Percentiles rank a stretch among this genome's conserved stretches.
Evolutionary conservation across 2,888 invertebrate genomes (phyloP).

Genomic region (Lasioglossum marginatum): DNA sequence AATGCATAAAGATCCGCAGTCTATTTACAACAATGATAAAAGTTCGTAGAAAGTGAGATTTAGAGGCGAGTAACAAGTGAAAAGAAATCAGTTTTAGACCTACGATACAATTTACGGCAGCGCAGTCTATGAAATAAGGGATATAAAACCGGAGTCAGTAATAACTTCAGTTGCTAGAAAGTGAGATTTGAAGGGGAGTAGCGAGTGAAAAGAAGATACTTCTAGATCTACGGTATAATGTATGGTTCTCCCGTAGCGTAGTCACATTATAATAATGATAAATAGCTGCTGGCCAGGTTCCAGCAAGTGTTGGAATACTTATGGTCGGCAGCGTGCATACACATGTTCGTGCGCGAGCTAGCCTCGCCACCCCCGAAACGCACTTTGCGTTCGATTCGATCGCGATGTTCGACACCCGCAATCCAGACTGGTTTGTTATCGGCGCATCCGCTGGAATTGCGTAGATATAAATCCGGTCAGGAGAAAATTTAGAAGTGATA

Average conservation of each 20-base stretch:
- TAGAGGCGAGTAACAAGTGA: neutral
- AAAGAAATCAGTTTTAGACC: neutral
- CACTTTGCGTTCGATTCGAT: conserved; percentile 30
- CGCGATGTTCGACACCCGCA: conserved; percentile 28
- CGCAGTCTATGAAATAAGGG: neutral
- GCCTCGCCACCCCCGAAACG: conserved; percentile 12
- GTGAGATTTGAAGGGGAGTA: neutral
- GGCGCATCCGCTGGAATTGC: conserved; percentile 32
- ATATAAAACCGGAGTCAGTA: neutral
- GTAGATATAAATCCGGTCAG: conserved; percentile 39
- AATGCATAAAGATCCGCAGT: too few species aligned
- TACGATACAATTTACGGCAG: neutral
- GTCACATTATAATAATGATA: neutral
- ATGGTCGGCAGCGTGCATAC: neutral
- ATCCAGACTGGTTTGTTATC: conserved; percentile 49
- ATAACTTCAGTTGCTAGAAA: neutral
- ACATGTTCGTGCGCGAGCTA: neutral
- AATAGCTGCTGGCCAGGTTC: neutral
- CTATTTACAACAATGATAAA: too few species aligned
- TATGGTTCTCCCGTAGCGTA: neutral
- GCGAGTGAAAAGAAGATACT: neutral
- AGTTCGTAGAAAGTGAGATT: neutral
- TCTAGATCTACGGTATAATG: neutral
- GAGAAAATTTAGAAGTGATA: conserved; percentile 41
- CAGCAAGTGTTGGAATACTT: neutral